A percentile compares a stretch with the other conserved stretches of the same genome.
Conservation (phyloP, 2,113 vertebrate genomes). For the Tretioscincus oriximinensis region DNA sequence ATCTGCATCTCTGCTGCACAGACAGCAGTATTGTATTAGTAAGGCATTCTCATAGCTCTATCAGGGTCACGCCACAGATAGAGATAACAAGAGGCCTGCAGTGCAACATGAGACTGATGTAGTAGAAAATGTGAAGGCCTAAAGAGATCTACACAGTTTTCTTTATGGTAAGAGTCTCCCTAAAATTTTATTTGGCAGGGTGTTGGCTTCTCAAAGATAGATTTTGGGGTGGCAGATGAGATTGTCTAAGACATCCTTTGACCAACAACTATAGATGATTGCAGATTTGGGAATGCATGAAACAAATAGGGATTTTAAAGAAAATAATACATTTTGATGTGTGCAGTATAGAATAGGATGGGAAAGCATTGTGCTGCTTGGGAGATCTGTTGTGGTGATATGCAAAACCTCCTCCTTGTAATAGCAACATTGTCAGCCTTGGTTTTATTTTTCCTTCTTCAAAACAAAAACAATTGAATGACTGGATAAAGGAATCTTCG, state of each 20-base stretch:
- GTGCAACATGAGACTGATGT: neutral
- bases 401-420: neutral
- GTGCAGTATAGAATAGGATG: neutral
- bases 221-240: neutral
- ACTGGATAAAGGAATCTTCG: too few relatives aligned
- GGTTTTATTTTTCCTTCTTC: neutral
- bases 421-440: neutral
- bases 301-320: neutral
- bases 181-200: neutral
- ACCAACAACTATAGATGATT: neutral
- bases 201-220: neutral
- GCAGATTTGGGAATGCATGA: too few relatives aligned
- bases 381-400: neutral
- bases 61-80: neutral
- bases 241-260: neutral
- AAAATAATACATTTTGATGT: neutral
- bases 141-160: neutral
- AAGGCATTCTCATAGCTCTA: neutral
- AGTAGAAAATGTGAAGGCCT: too few relatives aligned
- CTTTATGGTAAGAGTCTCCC: neutral
- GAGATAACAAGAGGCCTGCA: neutral
- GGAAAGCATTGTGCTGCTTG: neutral
- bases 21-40: neutral
- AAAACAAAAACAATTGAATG: too few relatives aligned
- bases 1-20: neutral